Evolutionary conservation across 2,113 vertebrate species (phyloP).

Genomic region (Paracyprichromis sp.): DNA sequence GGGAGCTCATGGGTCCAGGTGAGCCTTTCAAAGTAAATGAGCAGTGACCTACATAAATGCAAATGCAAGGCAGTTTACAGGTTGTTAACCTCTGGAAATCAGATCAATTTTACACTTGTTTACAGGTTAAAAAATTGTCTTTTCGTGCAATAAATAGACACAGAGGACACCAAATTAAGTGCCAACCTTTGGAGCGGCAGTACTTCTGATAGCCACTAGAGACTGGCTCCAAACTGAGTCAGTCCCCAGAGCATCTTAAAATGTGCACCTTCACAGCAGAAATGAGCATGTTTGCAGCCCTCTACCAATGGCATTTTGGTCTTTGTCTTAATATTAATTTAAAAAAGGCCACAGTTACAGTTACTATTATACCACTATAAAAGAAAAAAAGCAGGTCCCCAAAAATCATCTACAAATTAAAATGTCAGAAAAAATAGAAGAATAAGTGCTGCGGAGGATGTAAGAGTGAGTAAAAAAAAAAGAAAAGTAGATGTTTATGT

Average conservation of each 20-base stretch:
- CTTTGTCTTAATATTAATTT: neutral
- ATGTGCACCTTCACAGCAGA: neutral
- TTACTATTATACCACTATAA: neutral
- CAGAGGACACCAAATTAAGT: neutral
- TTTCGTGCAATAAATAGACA: neutral
- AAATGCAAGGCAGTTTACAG: neutral
- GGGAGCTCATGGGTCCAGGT: neutral
- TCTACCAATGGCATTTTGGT: neutral
- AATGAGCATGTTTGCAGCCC: neutral
- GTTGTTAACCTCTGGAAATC: neutral
- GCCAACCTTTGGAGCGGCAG: neutral
- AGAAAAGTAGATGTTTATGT: neutral
- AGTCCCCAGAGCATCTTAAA: neutral
- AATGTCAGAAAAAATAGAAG: neutral
- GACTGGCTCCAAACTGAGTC: neutral
- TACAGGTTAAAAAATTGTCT: fast-evolving
- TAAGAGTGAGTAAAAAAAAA: neutral
- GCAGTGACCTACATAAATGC: neutral
- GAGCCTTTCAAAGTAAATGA: neutral
- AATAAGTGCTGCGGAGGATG: neutral
- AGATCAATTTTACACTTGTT: neutral
- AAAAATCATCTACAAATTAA: neutral
- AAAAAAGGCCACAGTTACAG: neutral
- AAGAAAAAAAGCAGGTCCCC: neutral
- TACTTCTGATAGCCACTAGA: neutral